Base-by-base conservation (phyloP, 1,140 invertebrate species). In the Heliothis subflexa region DNA sequence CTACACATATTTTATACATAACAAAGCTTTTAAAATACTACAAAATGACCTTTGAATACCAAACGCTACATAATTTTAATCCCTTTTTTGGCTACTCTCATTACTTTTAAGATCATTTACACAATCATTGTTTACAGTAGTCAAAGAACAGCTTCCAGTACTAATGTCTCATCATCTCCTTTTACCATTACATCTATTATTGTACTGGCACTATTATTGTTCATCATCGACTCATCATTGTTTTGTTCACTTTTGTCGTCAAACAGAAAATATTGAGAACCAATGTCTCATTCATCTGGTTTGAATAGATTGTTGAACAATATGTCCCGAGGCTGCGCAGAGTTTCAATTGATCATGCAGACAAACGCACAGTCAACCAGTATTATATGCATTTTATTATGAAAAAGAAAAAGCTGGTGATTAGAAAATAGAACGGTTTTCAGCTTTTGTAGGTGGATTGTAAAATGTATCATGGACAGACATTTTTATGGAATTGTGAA, bases 231-330 rank as follows among this genome's bases (percentile, higher is more conserved):
- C 21, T 9, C 55, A 59, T 21, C 13, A 59, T 13, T 28, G 9
- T 59, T 59, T 14, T 25, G 12, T 59, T 13, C 21, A 18, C 18
- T 40, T 18, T 66, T 66, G 40, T 47, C n/a, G 18, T 47, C n/a
- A 45, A 2, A 45, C 18, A 18, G 47, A 28, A 45, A 59, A 59
- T 25, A 45, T 73, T 73, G 71, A 59, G 16, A n/a, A 59, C 16
- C 57, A 33, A 47, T 52, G 72, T 4, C 62, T 16, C 45, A 50
- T 62, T 59, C 57, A 68, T 77, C 78, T 76, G 73, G 76, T 84
- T 83, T 84, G 82, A 76, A 76, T 25, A 33, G 84, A 85, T 87
- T 68, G 83, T 78, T 78, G 82, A 81, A 84, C 82, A 86, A 86
- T 89, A 81, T 74, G 71, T 76, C 83, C 78, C 54, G 77, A 79